These are phyloP conservation scores for Dendrolimus houi DNA, from an alignment of 2,888 invertebrate species.

Conservation along the genomic window DNA sequence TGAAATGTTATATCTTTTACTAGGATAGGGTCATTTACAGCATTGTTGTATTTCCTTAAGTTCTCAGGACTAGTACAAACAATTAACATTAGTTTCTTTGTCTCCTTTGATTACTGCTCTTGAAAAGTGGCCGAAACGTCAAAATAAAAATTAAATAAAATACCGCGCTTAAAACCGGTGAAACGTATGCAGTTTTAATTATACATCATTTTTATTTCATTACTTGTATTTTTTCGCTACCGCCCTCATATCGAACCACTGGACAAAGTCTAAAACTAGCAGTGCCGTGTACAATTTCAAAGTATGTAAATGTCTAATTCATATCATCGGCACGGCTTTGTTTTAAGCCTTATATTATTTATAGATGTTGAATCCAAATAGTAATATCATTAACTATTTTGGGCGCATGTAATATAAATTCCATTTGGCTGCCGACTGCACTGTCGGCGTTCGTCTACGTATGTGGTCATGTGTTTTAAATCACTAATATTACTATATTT, in stretches of 20 bases:
- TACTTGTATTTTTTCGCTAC: neutral
- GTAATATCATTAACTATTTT: conserved; percentile 30
- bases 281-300: conserved; percentile 10
- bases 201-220: no score
- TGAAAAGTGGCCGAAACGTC: no score
- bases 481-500: conserved; percentile 10
- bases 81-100: no score
- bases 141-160: no score
- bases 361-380: conserved; percentile 22
- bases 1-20: no score
- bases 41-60: no score
- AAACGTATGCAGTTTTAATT: no score
- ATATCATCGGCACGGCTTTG: conserved; percentile 29
- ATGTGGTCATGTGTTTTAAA: neutral
- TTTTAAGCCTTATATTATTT: conserved; percentile 26
- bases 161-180: no score
- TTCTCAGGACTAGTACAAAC: no score
- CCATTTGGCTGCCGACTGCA: conserved; percentile 19
- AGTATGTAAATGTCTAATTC: conserved; percentile 34
- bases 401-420: conserved; percentile 23
- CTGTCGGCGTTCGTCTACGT: neutral
- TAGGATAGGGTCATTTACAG: no score
- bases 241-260: neutral
- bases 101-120: no score
- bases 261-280: neutral